phyloP scores from a whole-genome alignment of 1,140 invertebrate species.

The Conus ventricosus region DNA sequence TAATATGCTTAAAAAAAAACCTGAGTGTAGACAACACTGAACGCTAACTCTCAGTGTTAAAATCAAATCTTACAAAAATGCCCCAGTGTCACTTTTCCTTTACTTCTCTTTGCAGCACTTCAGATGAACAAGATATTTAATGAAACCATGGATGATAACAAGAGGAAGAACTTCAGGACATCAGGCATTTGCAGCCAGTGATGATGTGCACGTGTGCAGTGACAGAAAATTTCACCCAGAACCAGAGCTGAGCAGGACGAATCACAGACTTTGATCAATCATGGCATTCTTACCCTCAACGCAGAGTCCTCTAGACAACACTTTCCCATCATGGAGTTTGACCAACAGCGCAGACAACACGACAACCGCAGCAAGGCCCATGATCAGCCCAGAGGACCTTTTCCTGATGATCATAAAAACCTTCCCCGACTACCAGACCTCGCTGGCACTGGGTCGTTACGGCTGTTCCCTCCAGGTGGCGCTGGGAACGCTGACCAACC shows the following conservation, averaged over 20 bases:
- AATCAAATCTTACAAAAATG: no score
- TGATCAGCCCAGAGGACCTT: background rate
- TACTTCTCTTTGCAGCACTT: no score
- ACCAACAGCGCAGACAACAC: background rate
- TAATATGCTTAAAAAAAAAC: no score
- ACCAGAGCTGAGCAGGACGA: background rate
- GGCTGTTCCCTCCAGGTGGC: conserved; percentile 60
- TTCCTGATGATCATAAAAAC: conserved; percentile 37
- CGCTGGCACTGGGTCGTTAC: conserved; percentile 56
- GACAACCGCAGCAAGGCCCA: background rate
- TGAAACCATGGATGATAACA: no score
- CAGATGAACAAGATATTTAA: no score
- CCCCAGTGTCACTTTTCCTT: no score
- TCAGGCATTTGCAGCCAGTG: no score
- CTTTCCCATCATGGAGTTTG: background rate
- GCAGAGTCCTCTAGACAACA: background rate
- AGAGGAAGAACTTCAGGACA: no score
- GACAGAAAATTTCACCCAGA: no score
- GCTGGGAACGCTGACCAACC: conserved; percentile 67
- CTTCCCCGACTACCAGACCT: conserved; percentile 46
- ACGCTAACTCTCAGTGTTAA: no score
- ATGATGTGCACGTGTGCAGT: no score
- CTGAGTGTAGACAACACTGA: no score
- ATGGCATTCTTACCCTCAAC: background rate
- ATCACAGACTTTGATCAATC: background rate